Conservation (phyloP, 2,797 vertebrate genomes). For the Microhierax caerulescens region DNA sequence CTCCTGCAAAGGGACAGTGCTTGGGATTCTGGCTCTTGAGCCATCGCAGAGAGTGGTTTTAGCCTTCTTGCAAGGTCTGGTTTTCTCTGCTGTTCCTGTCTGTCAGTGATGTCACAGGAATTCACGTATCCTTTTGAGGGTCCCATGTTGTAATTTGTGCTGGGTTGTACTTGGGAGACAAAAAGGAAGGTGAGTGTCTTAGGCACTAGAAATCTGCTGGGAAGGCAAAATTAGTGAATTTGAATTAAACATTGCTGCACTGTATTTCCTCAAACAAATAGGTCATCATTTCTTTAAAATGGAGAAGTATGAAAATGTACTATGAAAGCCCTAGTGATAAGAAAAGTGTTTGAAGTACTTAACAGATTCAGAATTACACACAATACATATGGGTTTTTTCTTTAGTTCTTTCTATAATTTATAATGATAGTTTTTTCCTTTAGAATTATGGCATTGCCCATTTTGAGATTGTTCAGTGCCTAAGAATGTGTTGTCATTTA, state of each 20-base stretch:
- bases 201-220: not conserved
- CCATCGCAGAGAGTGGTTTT: not conserved
- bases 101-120: not conserved
- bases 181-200: not conserved
- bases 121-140: not conserved
- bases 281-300: not conserved
- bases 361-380: not conserved
- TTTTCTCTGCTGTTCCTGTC: not conserved
- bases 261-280: not conserved
- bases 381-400: not conserved
- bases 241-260: not conserved
- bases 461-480: not conserved
- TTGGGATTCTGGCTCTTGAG: rapidly evolving
- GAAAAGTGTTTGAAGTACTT: not conserved
- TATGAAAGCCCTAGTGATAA: not conserved
- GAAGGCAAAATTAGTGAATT: not conserved
- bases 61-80: not conserved
- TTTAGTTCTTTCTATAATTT: not conserved
- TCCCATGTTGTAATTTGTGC: not conserved
- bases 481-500: not conserved
- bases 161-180: rapidly evolving
- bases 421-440: not conserved
- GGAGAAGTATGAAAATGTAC: not conserved
- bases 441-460: not conserved
- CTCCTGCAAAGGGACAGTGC: not conserved